These are phyloP conservation scores for Carcina quercana DNA, from an alignment of 2,888 invertebrate species.

Conservation along the genomic window DNA sequence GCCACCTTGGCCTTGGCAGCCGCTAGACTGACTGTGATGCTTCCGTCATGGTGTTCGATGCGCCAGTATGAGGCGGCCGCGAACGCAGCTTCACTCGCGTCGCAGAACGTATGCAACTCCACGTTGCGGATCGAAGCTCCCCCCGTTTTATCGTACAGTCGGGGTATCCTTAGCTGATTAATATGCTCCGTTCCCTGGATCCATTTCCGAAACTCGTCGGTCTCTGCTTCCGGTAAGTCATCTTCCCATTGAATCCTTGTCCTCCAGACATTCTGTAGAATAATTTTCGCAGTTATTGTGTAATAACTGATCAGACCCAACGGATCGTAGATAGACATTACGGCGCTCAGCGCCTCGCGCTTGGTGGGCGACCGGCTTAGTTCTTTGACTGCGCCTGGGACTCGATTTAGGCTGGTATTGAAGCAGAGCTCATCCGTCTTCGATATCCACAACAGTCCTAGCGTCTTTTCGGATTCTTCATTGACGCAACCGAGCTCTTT, in stretches of 20 bases:
- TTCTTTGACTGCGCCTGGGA: background rate
- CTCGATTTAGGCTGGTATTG: background rate
- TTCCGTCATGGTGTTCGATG: conserved; percentile 9
- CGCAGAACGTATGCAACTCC: conserved; percentile 22
- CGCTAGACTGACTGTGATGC: conserved; percentile 12
- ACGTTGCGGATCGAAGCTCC: conserved; percentile 4
- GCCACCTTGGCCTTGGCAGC: conserved; percentile 11
- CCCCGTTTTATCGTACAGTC: background rate
- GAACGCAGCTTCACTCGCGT: conserved; percentile 21
- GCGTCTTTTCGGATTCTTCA: conserved; percentile 3
- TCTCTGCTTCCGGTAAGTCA: background rate
- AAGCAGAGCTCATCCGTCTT: conserved; percentile 1
- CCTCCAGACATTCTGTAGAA: background rate
- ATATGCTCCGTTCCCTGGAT: background rate
- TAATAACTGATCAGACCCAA: background rate
- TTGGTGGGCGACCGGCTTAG: background rate
- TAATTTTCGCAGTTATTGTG: background rate
- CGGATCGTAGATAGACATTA: background rate
- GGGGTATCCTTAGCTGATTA: background rate
- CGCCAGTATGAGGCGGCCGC: conserved; percentile 21
- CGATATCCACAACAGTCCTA: conserved; percentile 15
- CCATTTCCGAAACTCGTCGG: background rate
- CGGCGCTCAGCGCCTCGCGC: background rate
- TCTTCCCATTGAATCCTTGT: background rate
- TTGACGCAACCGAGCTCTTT: conserved; percentile 3